phyloP scores from a whole-genome alignment of 2,888 invertebrate genomes.

The Apeira syringaria region DNA sequence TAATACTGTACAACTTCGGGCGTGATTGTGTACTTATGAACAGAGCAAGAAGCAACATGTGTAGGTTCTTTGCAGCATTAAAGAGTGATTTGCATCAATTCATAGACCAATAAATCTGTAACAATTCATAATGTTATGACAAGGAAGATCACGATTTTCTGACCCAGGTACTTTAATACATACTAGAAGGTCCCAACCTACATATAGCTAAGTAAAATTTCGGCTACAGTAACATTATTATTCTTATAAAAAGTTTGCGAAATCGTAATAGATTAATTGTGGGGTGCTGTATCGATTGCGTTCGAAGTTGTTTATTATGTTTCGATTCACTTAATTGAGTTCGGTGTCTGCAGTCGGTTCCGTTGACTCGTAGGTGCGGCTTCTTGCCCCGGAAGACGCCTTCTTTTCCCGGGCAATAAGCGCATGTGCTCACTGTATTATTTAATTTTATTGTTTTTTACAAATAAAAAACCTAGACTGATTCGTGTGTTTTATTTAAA shows the following conservation, averaged over 20 bases:
- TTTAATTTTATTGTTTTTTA: constrained; percentile 77
- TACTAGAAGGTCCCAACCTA: no score
- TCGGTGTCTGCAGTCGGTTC: constrained; percentile 33
- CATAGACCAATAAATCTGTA: no score
- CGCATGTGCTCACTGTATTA: constrained; percentile 74
- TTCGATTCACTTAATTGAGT: constrained; percentile 34
- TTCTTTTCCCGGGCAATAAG: constrained; percentile 82
- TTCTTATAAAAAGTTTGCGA: no score
- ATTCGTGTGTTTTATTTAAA: constrained; percentile 45
- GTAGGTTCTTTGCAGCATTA: no score
- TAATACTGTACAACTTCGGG: constrained; percentile 2
- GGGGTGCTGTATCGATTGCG: neutral
- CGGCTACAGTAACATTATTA: no score
- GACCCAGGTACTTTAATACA: no score
- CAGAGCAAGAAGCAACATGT: no score
- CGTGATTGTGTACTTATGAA: neutral
- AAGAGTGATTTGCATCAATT: no score
- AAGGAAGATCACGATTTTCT: no score
- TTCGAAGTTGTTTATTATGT: constrained; percentile 1
- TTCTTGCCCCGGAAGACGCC: constrained; percentile 81
- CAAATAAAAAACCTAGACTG: constrained; percentile 81
- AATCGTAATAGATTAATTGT: no score
- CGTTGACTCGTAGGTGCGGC: constrained; percentile 50
- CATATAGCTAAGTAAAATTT: no score
- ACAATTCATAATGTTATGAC: no score